Percentiles rank a stretch among this genome's conserved stretches.
phyloP scores from a whole-genome alignment of 2,797 vertebrate genomes.

The Hoplostethus mediterraneus region DNA sequence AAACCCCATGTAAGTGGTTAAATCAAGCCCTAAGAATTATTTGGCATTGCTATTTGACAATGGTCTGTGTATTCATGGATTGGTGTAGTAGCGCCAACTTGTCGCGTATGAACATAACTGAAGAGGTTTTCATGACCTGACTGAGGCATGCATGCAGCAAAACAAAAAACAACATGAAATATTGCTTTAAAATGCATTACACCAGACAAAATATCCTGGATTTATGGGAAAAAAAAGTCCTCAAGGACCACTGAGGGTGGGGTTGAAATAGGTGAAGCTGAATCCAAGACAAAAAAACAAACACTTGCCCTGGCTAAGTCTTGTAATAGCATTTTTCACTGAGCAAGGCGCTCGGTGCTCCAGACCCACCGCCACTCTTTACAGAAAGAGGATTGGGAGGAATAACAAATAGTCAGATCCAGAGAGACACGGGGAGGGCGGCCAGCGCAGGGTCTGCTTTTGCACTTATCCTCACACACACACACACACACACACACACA shows the following conservation, averaged over 20 bases:
- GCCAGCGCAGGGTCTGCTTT: slow-evolving; percentile 66
- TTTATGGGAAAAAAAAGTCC: slow-evolving; percentile 58
- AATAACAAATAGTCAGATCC: slow-evolving; percentile 56
- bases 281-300: slow-evolving; percentile 67
- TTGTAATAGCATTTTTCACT: slow-evolving; percentile 63
- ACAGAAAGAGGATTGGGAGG: slow-evolving; percentile 28
- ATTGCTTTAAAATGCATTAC: slow-evolving; percentile 50
- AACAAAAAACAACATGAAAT: slow-evolving; percentile 31
- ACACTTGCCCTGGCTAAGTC: slow-evolving; percentile 56
- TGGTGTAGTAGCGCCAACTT: not conserved
- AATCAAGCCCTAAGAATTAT: slow-evolving; percentile 35
- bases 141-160: slow-evolving; percentile 4
- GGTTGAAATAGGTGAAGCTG: slow-evolving; percentile 54
- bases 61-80: too few species aligned
- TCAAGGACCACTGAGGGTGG: slow-evolving; percentile 46
- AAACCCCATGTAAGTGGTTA: slow-evolving; percentile 26
- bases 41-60: slow-evolving; percentile 6
- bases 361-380: slow-evolving; percentile 33
- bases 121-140: slow-evolving; percentile 13
- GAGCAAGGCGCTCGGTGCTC: slow-evolving; percentile 39
- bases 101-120: not conserved
- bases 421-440: slow-evolving; percentile 44
- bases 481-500: too few species aligned
- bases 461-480: slow-evolving; percentile 57
- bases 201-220: slow-evolving; percentile 63